Percentiles rank a stretch among this genome's conserved stretches.
Evolutionary conservation across 1,140 invertebrate species (phyloP).

Genomic region (Cherax quadricarinatus): DNA sequence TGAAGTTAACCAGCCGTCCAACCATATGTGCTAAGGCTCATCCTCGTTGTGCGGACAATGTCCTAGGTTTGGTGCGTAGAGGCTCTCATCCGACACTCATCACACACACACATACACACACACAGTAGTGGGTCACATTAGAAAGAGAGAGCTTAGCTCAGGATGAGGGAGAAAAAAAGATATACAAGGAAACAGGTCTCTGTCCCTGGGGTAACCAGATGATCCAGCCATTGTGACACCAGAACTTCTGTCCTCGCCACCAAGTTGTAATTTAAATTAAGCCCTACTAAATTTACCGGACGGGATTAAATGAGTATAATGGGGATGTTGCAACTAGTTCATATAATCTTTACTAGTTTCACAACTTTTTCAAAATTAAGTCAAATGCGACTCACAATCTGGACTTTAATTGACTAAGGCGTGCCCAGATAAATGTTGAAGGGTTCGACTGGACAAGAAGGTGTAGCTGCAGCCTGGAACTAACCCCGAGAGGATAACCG

Average conservation of each 20-base stretch:
- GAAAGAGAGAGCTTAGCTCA: constrained; percentile 21
- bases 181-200: constrained; percentile 40
- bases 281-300: constrained; percentile 65
- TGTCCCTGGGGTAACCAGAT: constrained; percentile 36
- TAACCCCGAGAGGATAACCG: not conserved
- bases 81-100: constrained; percentile 67
- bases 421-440: not conserved
- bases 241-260: constrained; percentile 18
- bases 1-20: constrained; percentile 41
- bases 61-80: constrained; percentile 74
- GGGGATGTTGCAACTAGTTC: not conserved
- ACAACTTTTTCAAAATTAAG: constrained; percentile 23
- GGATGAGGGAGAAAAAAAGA: constrained; percentile 10
- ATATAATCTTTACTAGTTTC: not conserved
- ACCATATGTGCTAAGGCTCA: constrained; percentile 74
- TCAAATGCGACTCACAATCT: not conserved
- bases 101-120: constrained; percentile 1
- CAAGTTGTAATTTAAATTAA: constrained; percentile 35
- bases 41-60: constrained; percentile 66
- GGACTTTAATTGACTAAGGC: not conserved
- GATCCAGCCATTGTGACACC: constrained; percentile 46
- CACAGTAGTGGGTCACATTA: constrained; percentile 36
- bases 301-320: constrained; percentile 2
- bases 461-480: constrained; percentile 1
- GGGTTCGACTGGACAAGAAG: not conserved